Evolutionary conservation across 2,888 invertebrate species (phyloP).

Genomic region (Nymphalis polychloros): DNA sequence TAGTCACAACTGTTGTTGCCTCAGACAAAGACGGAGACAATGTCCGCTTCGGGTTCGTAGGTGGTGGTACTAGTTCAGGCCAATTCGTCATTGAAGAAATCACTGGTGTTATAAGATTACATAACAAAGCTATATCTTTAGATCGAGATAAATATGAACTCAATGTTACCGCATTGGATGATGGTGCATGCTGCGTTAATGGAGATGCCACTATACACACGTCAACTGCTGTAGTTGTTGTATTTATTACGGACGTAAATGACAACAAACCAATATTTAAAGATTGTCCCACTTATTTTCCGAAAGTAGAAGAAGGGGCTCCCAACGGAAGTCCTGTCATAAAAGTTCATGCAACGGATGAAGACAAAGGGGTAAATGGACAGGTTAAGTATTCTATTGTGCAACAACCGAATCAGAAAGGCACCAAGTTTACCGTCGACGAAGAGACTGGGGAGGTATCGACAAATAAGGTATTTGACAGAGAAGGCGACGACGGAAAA

Average conservation of each 20-base stretch:
- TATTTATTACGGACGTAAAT: constrained; percentile 98
- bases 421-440: constrained; percentile 97
- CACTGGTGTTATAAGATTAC: constrained; percentile 95
- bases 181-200: constrained; percentile 97
- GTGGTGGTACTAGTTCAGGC: constrained; percentile 93
- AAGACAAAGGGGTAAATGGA: constrained; percentile 97
- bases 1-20: constrained; percentile 97
- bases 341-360: constrained; percentile 96
- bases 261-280: constrained; percentile 98
- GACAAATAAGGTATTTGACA: constrained; percentile 97
- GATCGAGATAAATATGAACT: constrained; percentile 97
- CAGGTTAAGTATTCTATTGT: constrained; percentile 98
- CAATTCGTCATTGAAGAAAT: constrained; percentile 98
- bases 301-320: constrained; percentile 96
- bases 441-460: constrained; percentile 97
- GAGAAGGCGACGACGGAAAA: constrained; percentile 98
- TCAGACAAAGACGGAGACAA: constrained; percentile 99
- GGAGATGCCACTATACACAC: constrained; percentile 94
- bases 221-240: constrained; percentile 96
- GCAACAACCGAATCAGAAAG: constrained; percentile 96
- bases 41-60: constrained; percentile 95
- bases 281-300: constrained; percentile 95
- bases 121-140: constrained; percentile 91
- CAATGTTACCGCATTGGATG: constrained; percentile 98
- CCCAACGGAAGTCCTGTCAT: constrained; percentile 96